Percentiles rank a stretch among this genome's conserved stretches.
Evolutionary conservation across 2,113 vertebrate genomes (phyloP).

Genomic region (Xerus inauris): DNA sequence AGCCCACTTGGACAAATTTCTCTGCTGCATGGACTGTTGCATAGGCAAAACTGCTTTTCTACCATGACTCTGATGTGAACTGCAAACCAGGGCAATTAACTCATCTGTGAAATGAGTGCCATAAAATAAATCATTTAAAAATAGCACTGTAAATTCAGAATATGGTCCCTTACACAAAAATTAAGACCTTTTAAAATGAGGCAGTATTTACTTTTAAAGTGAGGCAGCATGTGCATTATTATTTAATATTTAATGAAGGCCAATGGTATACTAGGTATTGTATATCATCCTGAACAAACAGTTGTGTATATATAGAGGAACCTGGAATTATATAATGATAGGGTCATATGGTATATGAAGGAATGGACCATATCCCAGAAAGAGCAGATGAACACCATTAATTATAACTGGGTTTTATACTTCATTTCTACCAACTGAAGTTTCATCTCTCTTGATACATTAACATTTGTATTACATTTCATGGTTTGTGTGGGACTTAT

Average conservation of each 20-base stretch:
- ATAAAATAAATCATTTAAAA: conserved; percentile 40
- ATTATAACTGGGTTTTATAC: conserved; percentile 14
- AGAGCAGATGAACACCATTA: neutral
- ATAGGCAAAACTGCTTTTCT: neutral
- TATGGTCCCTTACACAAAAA: conserved; percentile 9
- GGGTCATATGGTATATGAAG: neutral
- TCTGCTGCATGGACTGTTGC: neutral
- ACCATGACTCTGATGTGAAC: neutral
- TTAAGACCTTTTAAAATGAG: conserved; percentile 58
- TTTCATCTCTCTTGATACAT: conserved; percentile 51
- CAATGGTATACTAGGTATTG: neutral
- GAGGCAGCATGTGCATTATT: conserved; percentile 8
- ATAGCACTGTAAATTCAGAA: neutral
- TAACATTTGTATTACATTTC: conserved; percentile 59
- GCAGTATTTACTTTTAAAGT: conserved; percentile 61
- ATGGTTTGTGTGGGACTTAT: neutral
- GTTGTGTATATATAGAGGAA: neutral
- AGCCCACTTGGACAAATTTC: too few relatives aligned
- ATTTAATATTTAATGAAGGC: conserved; percentile 65
- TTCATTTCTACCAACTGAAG: neutral
- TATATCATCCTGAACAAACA: conserved; percentile 27
- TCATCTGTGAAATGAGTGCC: neutral
- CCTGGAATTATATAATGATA: neutral
- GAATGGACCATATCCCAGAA: neutral
- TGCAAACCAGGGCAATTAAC: neutral